Evolutionary conservation across 2,797 vertebrate genomes (phyloP).

Genomic region (Neosalanx taihuensis): DNA sequence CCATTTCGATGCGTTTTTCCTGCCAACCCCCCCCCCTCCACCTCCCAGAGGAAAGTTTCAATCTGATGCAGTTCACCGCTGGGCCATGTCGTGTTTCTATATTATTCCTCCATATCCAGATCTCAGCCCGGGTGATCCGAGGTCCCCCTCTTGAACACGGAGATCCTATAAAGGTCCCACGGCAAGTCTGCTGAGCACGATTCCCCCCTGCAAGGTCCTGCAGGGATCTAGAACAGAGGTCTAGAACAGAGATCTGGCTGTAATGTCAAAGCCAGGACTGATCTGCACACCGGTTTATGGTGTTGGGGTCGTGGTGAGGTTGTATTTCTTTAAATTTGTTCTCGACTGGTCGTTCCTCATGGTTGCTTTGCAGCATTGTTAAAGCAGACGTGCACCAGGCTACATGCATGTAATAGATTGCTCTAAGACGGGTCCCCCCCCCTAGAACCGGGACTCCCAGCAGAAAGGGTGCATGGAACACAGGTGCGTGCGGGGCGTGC

Average conservation of each 20-base stretch:
- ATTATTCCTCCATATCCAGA: conserved; percentile 46
- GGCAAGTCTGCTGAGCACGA: conserved; percentile 36
- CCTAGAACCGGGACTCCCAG: background rate
- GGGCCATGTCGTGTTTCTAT: conserved; percentile 42
- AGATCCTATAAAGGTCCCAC: conserved; percentile 44
- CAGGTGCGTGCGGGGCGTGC: conserved; percentile 36
- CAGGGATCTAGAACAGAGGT: conserved; percentile 23
- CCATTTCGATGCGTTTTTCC: conserved; percentile 67
- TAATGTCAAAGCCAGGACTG: conserved; percentile 29
- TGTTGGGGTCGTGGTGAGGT: conserved; percentile 27
- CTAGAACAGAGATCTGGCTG: conserved; percentile 29
- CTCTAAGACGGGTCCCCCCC: no score
- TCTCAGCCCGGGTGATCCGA: conserved; percentile 46
- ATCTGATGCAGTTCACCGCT: conserved; percentile 48
- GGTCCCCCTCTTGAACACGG: conserved; percentile 34
- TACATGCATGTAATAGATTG: conserved; percentile 22
- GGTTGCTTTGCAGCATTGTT: conserved; percentile 44
- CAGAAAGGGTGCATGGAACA: conserved; percentile 42
- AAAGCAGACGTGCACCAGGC: conserved; percentile 27
- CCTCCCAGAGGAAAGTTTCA: conserved; percentile 43
- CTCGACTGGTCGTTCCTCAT: conserved; percentile 29
- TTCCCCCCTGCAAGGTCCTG: conserved; percentile 39
- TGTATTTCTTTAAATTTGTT: conserved; percentile 45
- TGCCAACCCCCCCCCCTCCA: conserved; percentile 49
- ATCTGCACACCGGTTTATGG: conserved; percentile 36